These are phyloP conservation scores for Drosophila mayri DNA, from an alignment of 1,140 invertebrate species.

Conservation along the genomic window DNA sequence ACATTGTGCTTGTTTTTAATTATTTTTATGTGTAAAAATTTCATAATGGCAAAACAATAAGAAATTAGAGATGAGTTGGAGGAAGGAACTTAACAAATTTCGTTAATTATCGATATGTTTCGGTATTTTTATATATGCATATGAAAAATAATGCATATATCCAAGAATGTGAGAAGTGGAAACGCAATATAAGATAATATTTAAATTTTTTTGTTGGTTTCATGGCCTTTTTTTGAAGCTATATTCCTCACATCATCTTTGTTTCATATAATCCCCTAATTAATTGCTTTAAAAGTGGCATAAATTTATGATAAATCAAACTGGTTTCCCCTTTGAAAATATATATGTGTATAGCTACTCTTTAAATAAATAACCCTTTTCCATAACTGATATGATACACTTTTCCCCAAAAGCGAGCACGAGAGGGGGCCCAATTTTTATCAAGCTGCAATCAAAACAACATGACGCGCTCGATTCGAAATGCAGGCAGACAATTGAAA, in stretches of 20 bases:
- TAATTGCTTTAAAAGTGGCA: conserved; percentile 33
- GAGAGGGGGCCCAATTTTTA: conserved; percentile 58
- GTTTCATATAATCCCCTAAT: conserved; percentile 27
- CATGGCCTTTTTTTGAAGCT: no score
- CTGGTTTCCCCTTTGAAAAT: conserved; percentile 28
- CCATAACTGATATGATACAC: conserved; percentile 29
- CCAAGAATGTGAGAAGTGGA: neutral
- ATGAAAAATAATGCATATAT: neutral
- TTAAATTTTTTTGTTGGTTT: no score
- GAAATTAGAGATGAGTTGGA: neutral
- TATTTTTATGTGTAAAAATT: neutral
- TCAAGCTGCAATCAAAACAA: conserved; percentile 68
- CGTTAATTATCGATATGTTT: neutral
- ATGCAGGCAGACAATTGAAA: conserved; percentile 73
- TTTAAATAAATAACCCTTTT: conserved; percentile 43
- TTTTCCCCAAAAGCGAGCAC: conserved; percentile 18
- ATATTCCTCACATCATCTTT: neutral
- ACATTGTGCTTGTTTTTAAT: neutral
- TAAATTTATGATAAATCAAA: conserved; percentile 53
- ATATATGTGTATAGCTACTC: neutral
- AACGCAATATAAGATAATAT: no score
- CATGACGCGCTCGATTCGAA: conserved; percentile 63
- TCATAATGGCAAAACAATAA: neutral
- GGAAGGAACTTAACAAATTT: neutral
- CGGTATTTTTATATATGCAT: neutral